phyloP scores from a whole-genome alignment of 2,888 invertebrate species.

The Papilio gigon region DNA sequence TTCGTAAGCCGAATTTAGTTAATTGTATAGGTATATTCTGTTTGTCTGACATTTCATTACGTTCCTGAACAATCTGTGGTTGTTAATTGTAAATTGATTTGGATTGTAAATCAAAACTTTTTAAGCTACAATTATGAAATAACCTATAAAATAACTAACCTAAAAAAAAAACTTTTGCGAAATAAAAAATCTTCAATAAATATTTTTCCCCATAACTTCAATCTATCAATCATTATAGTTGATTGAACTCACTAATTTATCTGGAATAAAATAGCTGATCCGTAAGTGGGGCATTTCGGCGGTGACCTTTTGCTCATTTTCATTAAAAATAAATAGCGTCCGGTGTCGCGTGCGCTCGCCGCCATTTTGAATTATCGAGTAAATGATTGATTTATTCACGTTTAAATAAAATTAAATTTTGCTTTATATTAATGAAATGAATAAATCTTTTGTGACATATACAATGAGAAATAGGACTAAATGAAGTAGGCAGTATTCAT shows the following conservation, averaged over 20 bases:
- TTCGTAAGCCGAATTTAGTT: background rate
- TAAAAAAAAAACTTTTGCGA: no score
- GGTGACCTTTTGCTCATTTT: slow-evolving; percentile 38
- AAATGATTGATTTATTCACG: slow-evolving; percentile 40
- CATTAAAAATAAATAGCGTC: slow-evolving; percentile 56
- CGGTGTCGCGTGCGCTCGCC: slow-evolving; percentile 25
- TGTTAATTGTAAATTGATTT: no score
- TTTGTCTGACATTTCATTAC: no score
- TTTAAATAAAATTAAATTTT: background rate
- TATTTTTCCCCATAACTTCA: no score
- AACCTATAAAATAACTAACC: no score
- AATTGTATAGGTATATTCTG: no score
- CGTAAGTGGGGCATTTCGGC: background rate
- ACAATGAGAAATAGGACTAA: background rate
- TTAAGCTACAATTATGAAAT: no score
- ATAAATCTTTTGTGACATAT: background rate
- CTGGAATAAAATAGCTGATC: background rate
- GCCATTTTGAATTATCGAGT: slow-evolving; percentile 39
- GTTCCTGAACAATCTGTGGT: no score
- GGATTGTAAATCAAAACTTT: no score
- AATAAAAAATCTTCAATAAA: no score
- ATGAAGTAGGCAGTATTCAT: background rate
- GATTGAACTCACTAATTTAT: background rate
- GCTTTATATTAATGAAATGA: background rate
- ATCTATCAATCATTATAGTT: background rate